Base-by-base conservation (phyloP, 2,888 invertebrate species). In the Drosophila vallismaia region DNA sequence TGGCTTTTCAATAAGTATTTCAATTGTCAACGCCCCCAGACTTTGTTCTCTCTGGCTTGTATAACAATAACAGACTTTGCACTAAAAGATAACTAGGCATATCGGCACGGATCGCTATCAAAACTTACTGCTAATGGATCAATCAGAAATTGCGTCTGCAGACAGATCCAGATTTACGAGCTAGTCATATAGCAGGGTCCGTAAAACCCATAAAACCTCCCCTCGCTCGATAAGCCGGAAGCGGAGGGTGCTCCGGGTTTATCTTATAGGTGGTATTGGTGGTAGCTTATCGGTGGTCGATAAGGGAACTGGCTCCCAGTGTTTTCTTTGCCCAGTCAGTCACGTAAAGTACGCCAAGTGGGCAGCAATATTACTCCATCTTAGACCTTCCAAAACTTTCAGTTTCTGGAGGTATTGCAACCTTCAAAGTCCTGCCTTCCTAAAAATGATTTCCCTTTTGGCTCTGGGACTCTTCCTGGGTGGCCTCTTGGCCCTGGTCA, bases 381-480 rank as follows among this genome's bases (percentile, higher is more conserved):
- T 6, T 49, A 12, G 10, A 12, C 7, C 28, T 28, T 28, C 26
- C 10, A 46, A 28, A 24, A 9, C 24, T 19, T 19, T 19, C 19
- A 19, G 19, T 19, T 19, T 19, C 19, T 19, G 19, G 19, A 19
- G 19, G 19, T 19, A 19, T 19, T 19, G 1, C 19, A 19, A 19
- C 19, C 19, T 19, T 19, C 19, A 19, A 19, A 19, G 19, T 19
- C 19, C 19, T 19, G 19, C 19, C 28, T 28, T n/a, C 7, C 9
- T 9, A 1, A 77, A 73, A 52, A 87, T 89, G 89, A 64, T 58
- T 19, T 38, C 77, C 14, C 36, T 86, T 1, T 59, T 60, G 24
- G 49, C 63, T n/a, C 50, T 81, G 10, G 75, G 75, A 12, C 58
- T 85, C 10, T 49, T 66, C n/a, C 31, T 82, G 10, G 79, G 76